Conservation (phyloP, 2,113 vertebrate genomes). For the Cathartes aura region DNA sequence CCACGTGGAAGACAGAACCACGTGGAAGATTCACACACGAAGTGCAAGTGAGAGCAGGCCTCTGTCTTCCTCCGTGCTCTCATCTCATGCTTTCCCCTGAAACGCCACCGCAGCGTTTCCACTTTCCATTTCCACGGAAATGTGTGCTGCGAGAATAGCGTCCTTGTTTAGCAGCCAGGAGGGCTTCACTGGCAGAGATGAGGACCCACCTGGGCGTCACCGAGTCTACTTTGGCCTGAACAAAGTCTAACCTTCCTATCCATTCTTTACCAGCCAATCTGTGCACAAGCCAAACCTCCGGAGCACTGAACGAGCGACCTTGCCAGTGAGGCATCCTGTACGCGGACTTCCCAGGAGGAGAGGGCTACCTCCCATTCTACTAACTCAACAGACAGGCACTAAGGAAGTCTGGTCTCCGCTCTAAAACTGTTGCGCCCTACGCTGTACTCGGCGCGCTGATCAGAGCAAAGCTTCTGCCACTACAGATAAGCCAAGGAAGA, state of each 20-base stretch:
- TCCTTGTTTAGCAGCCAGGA: not conserved
- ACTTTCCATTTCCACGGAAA: not conserved
- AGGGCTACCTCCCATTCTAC: not conserved
- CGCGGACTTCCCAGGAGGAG: not conserved
- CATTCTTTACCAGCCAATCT: not conserved
- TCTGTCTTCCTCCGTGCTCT: not conserved
- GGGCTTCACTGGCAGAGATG: not conserved
- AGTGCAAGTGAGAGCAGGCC: not conserved
- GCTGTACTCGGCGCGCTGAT: not conserved
- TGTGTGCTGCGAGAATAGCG: rapidly evolving
- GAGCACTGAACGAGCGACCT: not conserved
- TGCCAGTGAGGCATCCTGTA: not conserved
- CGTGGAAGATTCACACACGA: rapidly evolving
- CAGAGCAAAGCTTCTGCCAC: not conserved
- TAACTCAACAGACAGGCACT: not conserved
- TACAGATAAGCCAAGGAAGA: not conserved
- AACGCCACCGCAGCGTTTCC: not conserved
- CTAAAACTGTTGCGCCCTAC: not conserved
- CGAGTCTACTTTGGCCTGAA: not conserved
- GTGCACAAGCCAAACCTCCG: not conserved
- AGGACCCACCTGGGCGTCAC: not conserved
- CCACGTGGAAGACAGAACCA: not conserved
- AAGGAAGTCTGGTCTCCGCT: not conserved
- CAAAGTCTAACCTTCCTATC: not conserved
- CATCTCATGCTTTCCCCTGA: not conserved